phyloP scores from a whole-genome alignment of 2,888 invertebrate species.

The Drosophila mettleri region DNA sequence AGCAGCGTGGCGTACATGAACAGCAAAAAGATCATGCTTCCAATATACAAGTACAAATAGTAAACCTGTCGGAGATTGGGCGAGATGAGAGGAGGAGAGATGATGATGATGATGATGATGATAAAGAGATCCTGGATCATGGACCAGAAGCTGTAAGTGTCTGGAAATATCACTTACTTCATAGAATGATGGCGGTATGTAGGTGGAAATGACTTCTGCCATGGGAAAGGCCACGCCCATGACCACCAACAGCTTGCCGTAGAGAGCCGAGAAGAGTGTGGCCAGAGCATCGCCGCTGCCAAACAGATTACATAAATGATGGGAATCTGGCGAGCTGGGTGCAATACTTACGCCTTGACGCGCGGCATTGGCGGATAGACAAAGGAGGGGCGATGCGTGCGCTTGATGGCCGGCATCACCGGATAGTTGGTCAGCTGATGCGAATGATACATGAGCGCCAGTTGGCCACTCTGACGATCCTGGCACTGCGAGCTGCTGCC shows the following conservation, averaged over 20 bases:
- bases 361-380: slow-evolving; percentile 84
- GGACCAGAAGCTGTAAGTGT: no score
- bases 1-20: slow-evolving; percentile 93
- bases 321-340: no score
- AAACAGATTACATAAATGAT: no score
- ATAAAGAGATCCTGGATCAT: no score
- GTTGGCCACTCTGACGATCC: slow-evolving; percentile 81
- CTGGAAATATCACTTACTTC: slow-evolving; percentile 87
- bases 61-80: slow-evolving; percentile 90
- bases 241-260: slow-evolving; percentile 96
- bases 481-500: slow-evolving; percentile 77
- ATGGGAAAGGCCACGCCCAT: slow-evolving; percentile 98
- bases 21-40: slow-evolving; percentile 93
- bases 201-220: slow-evolving; percentile 97
- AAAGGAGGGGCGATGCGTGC: slow-evolving; percentile 84
- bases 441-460: slow-evolving; percentile 85
- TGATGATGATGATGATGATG: no score
- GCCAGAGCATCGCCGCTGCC: slow-evolving; percentile 93
- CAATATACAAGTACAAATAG: slow-evolving; percentile 94
- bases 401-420: slow-evolving; percentile 83
- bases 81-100: no score
- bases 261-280: slow-evolving; percentile 95
- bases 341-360: slow-evolving; percentile 84
- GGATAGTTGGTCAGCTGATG: slow-evolving; percentile 84
- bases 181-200: slow-evolving; percentile 96